phyloP scores from a whole-genome alignment of 2,113 vertebrate genomes.

The Sterrhoptilus dennistouni region DNA sequence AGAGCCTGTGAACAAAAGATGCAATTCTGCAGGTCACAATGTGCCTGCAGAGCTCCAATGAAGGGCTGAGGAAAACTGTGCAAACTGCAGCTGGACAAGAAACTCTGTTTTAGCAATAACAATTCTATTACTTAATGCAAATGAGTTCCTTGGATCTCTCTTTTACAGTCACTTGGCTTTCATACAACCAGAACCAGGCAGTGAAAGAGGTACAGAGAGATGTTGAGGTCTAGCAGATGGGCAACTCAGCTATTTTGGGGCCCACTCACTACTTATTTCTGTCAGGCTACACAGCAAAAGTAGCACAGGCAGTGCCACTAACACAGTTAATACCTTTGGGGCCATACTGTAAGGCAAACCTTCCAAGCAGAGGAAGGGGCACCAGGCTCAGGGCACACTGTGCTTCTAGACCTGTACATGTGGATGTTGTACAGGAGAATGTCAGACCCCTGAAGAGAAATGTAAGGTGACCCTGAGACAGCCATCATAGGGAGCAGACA shows the following conservation, averaged over 20 bases:
- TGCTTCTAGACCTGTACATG: fast-evolving
- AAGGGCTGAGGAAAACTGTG: background rate
- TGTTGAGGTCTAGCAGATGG: background rate
- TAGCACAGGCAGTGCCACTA: background rate
- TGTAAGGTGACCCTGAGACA: background rate
- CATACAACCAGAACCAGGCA: background rate
- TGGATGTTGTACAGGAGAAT: background rate
- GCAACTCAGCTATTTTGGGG: background rate
- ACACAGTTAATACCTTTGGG: background rate
- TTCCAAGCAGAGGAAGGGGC: background rate
- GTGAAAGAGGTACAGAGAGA: background rate
- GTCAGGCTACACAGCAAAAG: background rate
- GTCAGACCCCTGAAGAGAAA: background rate
- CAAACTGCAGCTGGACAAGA: background rate
- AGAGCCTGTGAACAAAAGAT: background rate
- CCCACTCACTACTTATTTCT: background rate
- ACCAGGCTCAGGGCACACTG: fast-evolving
- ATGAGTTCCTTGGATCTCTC: background rate
- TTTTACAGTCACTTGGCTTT: background rate
- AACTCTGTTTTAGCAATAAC: background rate
- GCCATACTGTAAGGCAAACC: background rate
- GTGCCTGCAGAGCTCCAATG: background rate
- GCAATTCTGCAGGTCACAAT: background rate
- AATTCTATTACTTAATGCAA: background rate
- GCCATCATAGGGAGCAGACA: fast-evolving